These are phyloP conservation scores for Gambelia wislizenii DNA, from an alignment of 2,797 vertebrate species.

Conservation along the genomic window DNA sequence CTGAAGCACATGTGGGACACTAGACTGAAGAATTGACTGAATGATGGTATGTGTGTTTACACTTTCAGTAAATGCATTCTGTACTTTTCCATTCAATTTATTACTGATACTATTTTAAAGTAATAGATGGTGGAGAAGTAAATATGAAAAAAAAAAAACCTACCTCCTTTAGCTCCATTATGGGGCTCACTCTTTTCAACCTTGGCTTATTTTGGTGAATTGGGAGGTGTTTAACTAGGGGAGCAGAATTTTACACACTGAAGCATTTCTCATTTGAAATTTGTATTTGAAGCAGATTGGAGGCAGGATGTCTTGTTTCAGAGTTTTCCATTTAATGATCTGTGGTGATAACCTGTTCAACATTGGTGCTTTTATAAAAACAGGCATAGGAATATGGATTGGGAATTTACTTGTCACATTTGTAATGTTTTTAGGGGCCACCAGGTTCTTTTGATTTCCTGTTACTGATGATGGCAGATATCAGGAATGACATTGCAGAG, in stretches of 20 bases:
- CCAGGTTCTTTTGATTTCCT: conserved; percentile 97
- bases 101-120: background rate
- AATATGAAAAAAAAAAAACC: too few relatives aligned
- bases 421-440: conserved; percentile 84
- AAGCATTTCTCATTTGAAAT: conserved; percentile 32
- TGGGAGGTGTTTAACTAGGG: background rate
- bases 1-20: background rate
- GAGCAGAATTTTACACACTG: background rate
- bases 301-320: background rate
- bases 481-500: conserved; percentile 93
- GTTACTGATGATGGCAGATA: conserved; percentile 95
- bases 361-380: conserved; percentile 10
- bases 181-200: background rate
- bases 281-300: conserved; percentile 17
- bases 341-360: background rate
- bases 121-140: background rate
- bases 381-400: background rate
- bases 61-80: background rate
- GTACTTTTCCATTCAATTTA: background rate
- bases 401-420: conserved; percentile 14
- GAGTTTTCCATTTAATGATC: background rate
- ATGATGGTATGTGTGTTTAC: background rate
- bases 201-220: background rate
- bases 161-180: background rate
- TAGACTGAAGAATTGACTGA: background rate